Conservation (phyloP, 2,888 invertebrate genomes). For the Hanleya hanleyi region DNA sequence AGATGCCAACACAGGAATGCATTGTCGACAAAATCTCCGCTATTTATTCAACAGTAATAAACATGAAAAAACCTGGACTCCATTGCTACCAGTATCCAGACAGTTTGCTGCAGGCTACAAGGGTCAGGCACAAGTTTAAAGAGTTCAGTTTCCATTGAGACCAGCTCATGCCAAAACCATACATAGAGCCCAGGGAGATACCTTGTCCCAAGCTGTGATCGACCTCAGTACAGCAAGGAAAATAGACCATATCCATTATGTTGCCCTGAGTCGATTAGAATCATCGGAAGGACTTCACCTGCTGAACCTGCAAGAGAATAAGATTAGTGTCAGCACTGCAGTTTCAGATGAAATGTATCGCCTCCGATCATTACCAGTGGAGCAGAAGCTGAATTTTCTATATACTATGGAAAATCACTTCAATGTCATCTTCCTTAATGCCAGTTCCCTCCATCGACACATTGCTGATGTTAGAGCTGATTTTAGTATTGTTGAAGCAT, state of each 20-base stretch:
- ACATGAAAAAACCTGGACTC: conserved; percentile 22
- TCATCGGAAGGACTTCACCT: conserved; percentile 17
- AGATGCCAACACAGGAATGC: conserved; percentile 16
- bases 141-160: conserved; percentile 31
- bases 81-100: conserved; percentile 16
- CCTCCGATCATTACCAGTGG: not conserved
- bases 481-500: conserved; percentile 7
- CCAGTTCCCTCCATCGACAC: conserved; percentile 25
- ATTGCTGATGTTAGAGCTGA: conserved; percentile 26
- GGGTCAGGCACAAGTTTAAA: conserved; percentile 18
- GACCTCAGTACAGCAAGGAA: conserved; percentile 16
- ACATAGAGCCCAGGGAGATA: conserved; percentile 34
- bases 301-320: conserved; percentile 14
- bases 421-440: conserved; percentile 27
- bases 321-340: conserved; percentile 13
- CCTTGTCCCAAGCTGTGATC: conserved; percentile 17
- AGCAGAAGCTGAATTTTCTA: conserved; percentile 8
- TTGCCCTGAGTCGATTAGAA: conserved; percentile 11
- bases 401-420: not conserved
- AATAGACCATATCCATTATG: conserved; percentile 34
- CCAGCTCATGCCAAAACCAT: conserved; percentile 26
- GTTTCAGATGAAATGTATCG: conserved; percentile 23
- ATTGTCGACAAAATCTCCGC: conserved; percentile 9
- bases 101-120: conserved; percentile 28
- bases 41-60: conserved; percentile 14